phyloP scores from a whole-genome alignment of 1,140 invertebrate genomes.

The Tetraneura akinire region DNA sequence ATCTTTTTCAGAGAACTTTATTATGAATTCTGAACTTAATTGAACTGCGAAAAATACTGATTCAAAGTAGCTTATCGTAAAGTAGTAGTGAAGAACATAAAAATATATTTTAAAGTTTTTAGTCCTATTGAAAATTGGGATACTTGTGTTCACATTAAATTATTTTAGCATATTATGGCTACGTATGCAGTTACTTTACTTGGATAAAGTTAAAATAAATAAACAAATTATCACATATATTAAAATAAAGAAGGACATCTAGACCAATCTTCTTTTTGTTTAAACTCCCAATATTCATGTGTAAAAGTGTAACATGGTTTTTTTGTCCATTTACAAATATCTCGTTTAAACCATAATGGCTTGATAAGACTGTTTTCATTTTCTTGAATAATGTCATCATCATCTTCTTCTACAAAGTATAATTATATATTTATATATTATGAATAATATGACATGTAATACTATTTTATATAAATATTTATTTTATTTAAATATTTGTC shows the following conservation, averaged over 20 bases:
- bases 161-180: neutral
- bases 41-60: slow-evolving; percentile 14
- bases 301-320: slow-evolving; percentile 83
- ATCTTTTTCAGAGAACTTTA: neutral
- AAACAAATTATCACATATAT: slow-evolving; percentile 41
- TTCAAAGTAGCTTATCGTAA: neutral
- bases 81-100: neutral
- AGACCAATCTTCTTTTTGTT: slow-evolving; percentile 85
- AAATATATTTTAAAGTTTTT: neutral
- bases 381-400: slow-evolving; percentile 38
- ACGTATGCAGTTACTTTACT: neutral
- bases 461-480: too few species aligned
- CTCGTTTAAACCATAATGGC: slow-evolving; percentile 89
- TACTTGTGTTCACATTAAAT: neutral
- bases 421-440: too few species aligned
- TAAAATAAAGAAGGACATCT: slow-evolving; percentile 89
- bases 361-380: slow-evolving; percentile 63
- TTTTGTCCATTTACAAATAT: slow-evolving; percentile 77
- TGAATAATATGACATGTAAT: too few species aligned
- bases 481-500: too few species aligned
- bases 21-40: neutral
- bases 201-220: neutral
- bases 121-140: neutral
- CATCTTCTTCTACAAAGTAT: slow-evolving; percentile 22
- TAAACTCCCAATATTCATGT: slow-evolving; percentile 91